These are phyloP conservation scores for Galbula dea DNA, from an alignment of 2,113 vertebrate species.

Conservation along the genomic window DNA sequence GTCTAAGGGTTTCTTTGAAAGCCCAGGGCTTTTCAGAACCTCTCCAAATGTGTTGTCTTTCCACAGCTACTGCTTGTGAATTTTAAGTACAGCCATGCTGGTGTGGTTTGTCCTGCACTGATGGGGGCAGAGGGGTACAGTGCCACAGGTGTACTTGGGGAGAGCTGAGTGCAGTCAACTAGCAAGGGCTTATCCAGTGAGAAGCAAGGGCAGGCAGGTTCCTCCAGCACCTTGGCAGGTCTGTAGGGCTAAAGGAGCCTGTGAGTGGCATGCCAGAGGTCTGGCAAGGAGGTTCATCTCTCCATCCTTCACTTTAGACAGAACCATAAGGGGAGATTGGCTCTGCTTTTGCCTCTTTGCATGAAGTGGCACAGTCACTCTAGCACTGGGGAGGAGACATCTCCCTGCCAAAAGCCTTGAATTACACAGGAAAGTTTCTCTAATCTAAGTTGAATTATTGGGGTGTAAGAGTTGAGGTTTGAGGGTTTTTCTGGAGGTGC, in stretches of 20 bases:
- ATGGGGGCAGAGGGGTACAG: neutral
- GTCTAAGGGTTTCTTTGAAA: constrained; percentile 61
- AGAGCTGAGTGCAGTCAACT: neutral
- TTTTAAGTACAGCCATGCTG: constrained; percentile 9
- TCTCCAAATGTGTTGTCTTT: constrained; percentile 58
- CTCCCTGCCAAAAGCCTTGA: neutral
- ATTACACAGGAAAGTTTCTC: neutral
- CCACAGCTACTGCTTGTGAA: constrained; percentile 53
- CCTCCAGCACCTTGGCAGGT: neutral
- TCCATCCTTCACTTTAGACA: neutral
- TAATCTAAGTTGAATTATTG: neutral
- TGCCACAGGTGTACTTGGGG: neutral
- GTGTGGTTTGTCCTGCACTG: neutral
- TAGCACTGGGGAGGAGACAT: neutral
- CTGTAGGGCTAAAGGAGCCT: neutral
- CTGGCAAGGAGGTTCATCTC: neutral
- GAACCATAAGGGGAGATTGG: neutral
- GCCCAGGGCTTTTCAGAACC: constrained; percentile 58
- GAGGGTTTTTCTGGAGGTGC: neutral
- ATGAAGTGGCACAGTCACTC: neutral
- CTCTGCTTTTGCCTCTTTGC: neutral
- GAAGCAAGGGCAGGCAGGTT: neutral
- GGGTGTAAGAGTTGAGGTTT: neutral
- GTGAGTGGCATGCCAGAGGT: neutral
- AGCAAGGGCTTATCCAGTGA: neutral